Percentiles rank a stretch among this genome's conserved stretches.
Evolutionary conservation across 2,888 invertebrate genomes (phyloP).

Genomic region (Nephrotoma appendiculata): DNA sequence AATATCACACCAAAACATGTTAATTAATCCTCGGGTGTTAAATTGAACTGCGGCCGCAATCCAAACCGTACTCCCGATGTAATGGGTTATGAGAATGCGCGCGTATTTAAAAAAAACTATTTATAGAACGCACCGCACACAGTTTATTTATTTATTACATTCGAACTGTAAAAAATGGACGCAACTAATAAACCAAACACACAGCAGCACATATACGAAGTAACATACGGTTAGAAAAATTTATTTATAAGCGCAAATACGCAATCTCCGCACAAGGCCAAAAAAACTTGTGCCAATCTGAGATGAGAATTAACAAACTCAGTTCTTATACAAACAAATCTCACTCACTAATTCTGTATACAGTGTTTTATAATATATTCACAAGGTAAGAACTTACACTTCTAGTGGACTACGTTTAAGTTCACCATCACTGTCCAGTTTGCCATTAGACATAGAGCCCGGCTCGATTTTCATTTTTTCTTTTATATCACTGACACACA

Average conservation of each 20-base stretch:
- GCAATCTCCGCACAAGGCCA: neutral
- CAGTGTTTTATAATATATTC: neutral
- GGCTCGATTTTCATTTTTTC: neutral
- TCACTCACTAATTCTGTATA: neutral
- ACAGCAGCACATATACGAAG: neutral
- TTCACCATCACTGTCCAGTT: neutral
- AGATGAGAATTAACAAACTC: neutral
- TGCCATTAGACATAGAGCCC: neutral
- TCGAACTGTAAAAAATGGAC: neutral
- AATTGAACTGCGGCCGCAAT: neutral
- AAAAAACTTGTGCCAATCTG: neutral
- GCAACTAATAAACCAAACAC: neutral
- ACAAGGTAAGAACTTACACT: neutral
- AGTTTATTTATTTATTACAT: neutral
- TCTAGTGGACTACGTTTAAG: neutral
- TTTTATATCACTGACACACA: neutral
- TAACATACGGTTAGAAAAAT: too few relatives aligned
- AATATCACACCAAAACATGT: neutral
- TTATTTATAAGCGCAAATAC: neutral
- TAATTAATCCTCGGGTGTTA: neutral
- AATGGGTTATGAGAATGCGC: too few relatives aligned
- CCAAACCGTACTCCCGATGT: neutral
- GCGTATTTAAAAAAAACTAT: neutral
- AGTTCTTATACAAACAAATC: neutral
- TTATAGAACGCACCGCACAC: neutral